A percentile compares a stretch with the other conserved stretches of the same genome.
phyloP scores from a whole-genome alignment of 1,140 invertebrate species.

The Anagrus nilaparvatae region DNA sequence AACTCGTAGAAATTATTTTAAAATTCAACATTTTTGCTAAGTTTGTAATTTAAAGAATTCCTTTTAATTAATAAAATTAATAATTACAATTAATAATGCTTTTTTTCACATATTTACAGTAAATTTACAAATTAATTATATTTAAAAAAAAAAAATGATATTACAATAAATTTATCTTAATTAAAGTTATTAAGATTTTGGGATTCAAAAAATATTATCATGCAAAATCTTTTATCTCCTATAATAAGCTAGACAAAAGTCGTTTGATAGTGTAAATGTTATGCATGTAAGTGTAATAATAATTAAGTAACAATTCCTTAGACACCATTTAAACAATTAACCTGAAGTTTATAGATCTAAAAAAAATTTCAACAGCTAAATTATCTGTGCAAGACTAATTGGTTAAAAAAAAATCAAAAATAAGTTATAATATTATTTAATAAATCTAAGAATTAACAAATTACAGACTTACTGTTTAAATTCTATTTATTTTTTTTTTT shows the following conservation, averaged over 20 bases:
- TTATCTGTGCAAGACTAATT: constrained; percentile 7
- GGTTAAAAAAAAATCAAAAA: constrained; percentile 15
- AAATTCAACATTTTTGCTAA: too few relatives aligned
- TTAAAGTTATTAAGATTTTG: too few relatives aligned
- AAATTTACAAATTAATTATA: too few relatives aligned
- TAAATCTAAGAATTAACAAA: constrained; percentile 8
- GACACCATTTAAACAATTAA: constrained; percentile 10
- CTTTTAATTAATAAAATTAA: too few relatives aligned
- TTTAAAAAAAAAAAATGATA: too few relatives aligned
- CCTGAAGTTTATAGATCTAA: constrained; percentile 11
- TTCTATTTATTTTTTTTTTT: constrained; percentile 3
- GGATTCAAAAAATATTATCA: too few relatives aligned
- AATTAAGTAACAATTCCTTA: constrained; percentile 10
- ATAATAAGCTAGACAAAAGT: constrained; percentile 11
- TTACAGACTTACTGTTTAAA: constrained; percentile 14
- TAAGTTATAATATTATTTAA: constrained; percentile 7
- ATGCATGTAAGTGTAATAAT: constrained; percentile 10
- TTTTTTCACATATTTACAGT: too few relatives aligned
- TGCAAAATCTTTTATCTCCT: constrained; percentile 12
- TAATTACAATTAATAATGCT: too few relatives aligned
- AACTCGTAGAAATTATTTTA: too few relatives aligned
- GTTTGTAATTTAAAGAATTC: too few relatives aligned
- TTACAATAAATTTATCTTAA: too few relatives aligned
- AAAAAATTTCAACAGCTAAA: constrained; percentile 9
- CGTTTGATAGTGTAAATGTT: constrained; percentile 14